A percentile compares a stretch with the other conserved stretches of the same genome.
Conservation (phyloP, 92 coral and sea anemone genomes). For the Epizoanthus scotinus region DNA sequence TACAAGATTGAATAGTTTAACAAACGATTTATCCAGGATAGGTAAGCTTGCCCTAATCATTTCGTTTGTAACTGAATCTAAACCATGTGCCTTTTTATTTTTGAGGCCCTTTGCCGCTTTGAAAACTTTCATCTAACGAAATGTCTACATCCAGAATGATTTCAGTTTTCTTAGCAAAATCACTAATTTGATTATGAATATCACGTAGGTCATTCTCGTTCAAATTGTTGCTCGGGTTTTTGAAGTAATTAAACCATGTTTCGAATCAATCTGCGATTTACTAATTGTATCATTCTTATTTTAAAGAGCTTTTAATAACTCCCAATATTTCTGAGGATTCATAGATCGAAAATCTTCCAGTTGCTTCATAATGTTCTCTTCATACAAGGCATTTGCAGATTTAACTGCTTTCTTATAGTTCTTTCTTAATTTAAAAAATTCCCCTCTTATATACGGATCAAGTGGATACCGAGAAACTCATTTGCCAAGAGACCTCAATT, state of each 20-base stretch:
- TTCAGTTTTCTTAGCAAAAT: not conserved
- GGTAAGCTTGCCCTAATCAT: not conserved
- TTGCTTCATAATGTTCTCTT: not conserved
- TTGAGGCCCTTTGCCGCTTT: too few species aligned
- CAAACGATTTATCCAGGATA: too few species aligned
- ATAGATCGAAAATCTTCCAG: not conserved
- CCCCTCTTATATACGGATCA: not conserved
- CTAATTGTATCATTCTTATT: too few species aligned
- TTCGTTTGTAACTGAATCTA: not conserved
- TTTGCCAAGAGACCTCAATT: not conserved
- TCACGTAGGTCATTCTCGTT: not conserved
- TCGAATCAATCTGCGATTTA: too few species aligned
- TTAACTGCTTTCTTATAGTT: not conserved
- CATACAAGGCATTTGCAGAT: not conserved
- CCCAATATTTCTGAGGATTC: not conserved
- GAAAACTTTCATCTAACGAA: too few species aligned
- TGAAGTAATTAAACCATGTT: too few species aligned
- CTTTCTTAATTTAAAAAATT: not conserved
- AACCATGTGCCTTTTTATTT: too few species aligned
- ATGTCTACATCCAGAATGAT: too few species aligned
- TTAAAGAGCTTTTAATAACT: not conserved
- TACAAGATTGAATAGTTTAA: too few species aligned
- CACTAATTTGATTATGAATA: not conserved
- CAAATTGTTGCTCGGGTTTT: too few species aligned
- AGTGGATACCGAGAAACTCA: not conserved